phyloP scores from a whole-genome alignment of 2,113 vertebrate genomes.

The Spheniscus mendiculus region DNA sequence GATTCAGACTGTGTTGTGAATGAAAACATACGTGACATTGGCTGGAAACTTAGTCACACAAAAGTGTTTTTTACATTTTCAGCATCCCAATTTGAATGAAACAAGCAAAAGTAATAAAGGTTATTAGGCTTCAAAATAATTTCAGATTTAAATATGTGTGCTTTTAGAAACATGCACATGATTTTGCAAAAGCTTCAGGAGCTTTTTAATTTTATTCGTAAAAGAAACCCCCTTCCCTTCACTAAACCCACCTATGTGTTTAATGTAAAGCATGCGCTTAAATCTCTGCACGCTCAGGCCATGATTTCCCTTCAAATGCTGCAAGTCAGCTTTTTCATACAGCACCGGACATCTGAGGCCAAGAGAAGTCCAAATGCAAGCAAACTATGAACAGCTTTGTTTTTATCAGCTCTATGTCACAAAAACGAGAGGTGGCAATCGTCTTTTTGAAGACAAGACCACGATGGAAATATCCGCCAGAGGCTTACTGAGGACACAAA shows the following conservation, averaged over 20 bases:
- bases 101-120: neutral
- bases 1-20: neutral
- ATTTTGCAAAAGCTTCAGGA: neutral
- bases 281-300: neutral
- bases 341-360: neutral
- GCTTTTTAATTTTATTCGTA: neutral
- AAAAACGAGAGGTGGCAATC: neutral
- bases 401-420: neutral
- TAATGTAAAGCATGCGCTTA: neutral
- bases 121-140: neutral
- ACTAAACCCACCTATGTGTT: neutral
- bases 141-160: neutral
- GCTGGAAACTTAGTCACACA: neutral
- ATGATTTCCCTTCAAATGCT: neutral
- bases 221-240: neutral
- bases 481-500: neutral
- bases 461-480: neutral
- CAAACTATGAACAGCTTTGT: neutral
- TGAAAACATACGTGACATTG: accelerated
- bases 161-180: neutral
- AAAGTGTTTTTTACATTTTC: neutral
- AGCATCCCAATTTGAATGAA: neutral
- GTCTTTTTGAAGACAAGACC: neutral
- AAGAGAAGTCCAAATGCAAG: neutral
- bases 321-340: neutral